Conservation (phyloP, 2,888 invertebrate genomes). For the Drosophila fulvimacula region DNA sequence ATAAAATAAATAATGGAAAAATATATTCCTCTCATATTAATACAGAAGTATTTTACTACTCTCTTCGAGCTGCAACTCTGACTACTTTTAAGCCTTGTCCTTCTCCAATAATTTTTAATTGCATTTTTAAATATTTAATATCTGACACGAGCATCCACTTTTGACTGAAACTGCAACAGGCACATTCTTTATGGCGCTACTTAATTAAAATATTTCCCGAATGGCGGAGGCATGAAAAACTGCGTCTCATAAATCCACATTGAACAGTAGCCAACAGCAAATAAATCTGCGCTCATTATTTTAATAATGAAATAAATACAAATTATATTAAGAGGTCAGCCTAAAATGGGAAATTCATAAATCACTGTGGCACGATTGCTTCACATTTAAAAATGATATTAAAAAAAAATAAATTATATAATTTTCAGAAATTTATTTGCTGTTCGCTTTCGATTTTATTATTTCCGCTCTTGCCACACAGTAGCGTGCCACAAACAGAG, state of each 20-base stretch:
- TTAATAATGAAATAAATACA: conserved; percentile 67
- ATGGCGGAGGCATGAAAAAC: conserved; percentile 32
- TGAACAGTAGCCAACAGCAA: conserved; percentile 18
- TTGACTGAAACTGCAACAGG: not conserved
- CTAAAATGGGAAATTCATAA: conserved; percentile 6
- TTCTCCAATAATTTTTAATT: not conserved
- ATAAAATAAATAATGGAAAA: too few relatives aligned
- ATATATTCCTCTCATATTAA: too few relatives aligned
- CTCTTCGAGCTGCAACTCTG: not conserved
- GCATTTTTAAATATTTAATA: not conserved
- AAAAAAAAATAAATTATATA: too few relatives aligned
- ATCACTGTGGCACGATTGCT: too few relatives aligned
- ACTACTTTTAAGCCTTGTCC: too few relatives aligned
- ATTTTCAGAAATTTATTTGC: conserved; percentile 1
- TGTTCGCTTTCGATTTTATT: conserved; percentile 9
- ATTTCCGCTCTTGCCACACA: conserved; percentile 22
- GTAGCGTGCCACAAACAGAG: conserved; percentile 8
- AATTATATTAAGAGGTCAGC: conserved; percentile 31
- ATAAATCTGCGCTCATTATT: conserved; percentile 56
- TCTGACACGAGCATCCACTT: not conserved
- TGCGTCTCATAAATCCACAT: conserved; percentile 42
- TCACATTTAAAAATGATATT: too few relatives aligned
- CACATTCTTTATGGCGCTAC: conserved; percentile 13
- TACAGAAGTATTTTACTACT: too few relatives aligned
- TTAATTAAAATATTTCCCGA: conserved; percentile 53